Evolutionary conservation across 1,140 invertebrate genomes (phyloP).

Genomic region (Anagrus nilaparvatae): DNA sequence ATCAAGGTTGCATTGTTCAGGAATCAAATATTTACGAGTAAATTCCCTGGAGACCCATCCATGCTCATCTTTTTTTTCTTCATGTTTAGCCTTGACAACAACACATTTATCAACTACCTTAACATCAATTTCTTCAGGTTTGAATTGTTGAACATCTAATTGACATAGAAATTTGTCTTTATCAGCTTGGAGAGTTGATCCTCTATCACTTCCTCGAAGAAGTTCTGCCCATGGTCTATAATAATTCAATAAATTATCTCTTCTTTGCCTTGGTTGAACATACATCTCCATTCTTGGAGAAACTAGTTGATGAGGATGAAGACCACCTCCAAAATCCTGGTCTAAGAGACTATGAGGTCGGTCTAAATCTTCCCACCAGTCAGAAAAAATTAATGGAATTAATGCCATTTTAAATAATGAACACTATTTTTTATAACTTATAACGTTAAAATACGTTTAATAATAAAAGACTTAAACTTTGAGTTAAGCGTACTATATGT

Average conservation of each 20-base stretch:
- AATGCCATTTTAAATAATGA: too few species aligned
- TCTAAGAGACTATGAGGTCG: conserved; percentile 29
- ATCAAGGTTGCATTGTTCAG: conserved; percentile 49
- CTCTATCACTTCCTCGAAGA: neutral
- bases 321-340: conserved; percentile 32
- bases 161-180: conserved; percentile 46
- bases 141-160: conserved; percentile 66
- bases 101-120: conserved; percentile 62
- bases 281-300: conserved; percentile 12
- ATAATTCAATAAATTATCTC: conserved; percentile 4
- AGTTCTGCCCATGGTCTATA: conserved; percentile 15
- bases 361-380: conserved; percentile 35
- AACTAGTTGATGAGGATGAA: conserved; percentile 23
- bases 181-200: conserved; percentile 38
- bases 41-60: conserved; percentile 66
- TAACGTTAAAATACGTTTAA: too few species aligned
- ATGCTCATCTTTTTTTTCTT: conserved; percentile 64
- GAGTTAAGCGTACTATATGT: too few species aligned
- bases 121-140: conserved; percentile 68
- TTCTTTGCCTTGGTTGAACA: neutral
- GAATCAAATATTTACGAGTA: conserved; percentile 55
- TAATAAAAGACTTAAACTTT: too few species aligned
- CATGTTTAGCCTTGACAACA: conserved; percentile 63
- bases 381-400: conserved; percentile 34
- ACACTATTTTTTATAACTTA: too few species aligned